These are phyloP conservation scores for Scalopus aquaticus DNA, from an alignment of 2,113 vertebrate species.

Conservation along the genomic window DNA sequence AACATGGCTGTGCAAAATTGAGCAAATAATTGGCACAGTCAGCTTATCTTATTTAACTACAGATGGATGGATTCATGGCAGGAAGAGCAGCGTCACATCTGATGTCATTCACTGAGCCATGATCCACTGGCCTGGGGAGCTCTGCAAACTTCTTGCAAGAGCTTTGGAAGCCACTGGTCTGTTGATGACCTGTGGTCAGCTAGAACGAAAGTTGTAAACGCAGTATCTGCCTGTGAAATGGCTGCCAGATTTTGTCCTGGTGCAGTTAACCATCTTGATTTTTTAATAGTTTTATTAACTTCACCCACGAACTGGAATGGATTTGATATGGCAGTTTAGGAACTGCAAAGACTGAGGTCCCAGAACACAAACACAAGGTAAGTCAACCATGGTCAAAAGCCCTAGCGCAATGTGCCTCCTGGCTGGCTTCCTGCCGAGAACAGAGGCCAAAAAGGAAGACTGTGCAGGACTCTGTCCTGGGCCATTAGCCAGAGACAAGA, in stretches of 20 bases:
- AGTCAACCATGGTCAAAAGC: neutral
- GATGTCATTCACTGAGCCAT: neutral
- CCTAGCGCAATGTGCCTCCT: neutral
- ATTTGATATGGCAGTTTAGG: slow-evolving; percentile 17
- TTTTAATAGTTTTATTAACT: slow-evolving; percentile 41
- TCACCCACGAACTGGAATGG: neutral
- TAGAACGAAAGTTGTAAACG: neutral
- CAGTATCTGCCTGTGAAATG: neutral
- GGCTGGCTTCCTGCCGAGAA: neutral
- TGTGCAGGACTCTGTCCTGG: neutral
- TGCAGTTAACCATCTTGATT: neutral
- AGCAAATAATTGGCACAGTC: slow-evolving; percentile 30
- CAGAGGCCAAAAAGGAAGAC: neutral
- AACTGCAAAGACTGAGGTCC: neutral
- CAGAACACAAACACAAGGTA: neutral
- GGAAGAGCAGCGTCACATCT: neutral
- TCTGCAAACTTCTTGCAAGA: neutral
- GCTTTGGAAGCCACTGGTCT: neutral
- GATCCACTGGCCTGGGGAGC: neutral
- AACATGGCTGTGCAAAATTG: slow-evolving; percentile 31
- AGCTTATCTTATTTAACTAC: neutral
- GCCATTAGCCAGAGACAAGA: neutral
- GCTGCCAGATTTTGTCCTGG: slow-evolving; percentile 18
- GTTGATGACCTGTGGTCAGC: neutral
- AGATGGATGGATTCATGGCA: slow-evolving; percentile 4